Base-by-base conservation (phyloP, 2,888 invertebrate species). In the Eulithis prunata region DNA sequence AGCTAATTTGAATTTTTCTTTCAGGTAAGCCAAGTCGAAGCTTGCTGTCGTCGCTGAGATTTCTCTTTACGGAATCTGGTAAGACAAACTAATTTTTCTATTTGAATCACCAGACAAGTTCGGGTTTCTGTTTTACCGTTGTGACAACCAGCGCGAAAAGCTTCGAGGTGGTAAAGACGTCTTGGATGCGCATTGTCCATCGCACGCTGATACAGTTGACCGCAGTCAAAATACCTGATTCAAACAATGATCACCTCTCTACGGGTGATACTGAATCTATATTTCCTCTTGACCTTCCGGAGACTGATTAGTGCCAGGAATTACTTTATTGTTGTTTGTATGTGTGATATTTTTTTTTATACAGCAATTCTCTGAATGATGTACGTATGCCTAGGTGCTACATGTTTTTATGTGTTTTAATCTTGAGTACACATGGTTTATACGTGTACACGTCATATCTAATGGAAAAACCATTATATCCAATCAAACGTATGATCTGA, bases 171-270 rank as follows among this genome's bases (percentile, higher is more conserved):
- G 98, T 98, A 91, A 98, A 98, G 53, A 98, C 91, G 79, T 97
- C 97, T 83, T 98, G 98, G 55, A 98, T 96, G 71, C 97, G 94
- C 95, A 98, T 98, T 4, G 98, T 97, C 95, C 96, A 96, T 82
- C 97, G 94, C 13, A 98, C 98, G 78, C 97, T 98, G 78, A 96
- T 90, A 87, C 98, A 98, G 90, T 98, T 99, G 68, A 98, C 94
- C 41, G 97, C 97, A 4, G 98, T 98, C 71, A 98, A 93, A 13
- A 97, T 83, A 91, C 96, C 98, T 98, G 90, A 43, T 43, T 10
- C 5, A 41, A 8, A 41, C 6, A 41, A 10, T 6, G 8, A 41
- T 41, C 41, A 7, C n/a, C n/a, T n/a, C n/a, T n/a, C n/a, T n/a
- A n/a, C n/a, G n/a, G n/a, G n/a, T n/a, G n/a, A n/a, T n/a, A n/a